Conservation (phyloP, 2,113 vertebrate species). For the Eidolon helvum region DNA sequence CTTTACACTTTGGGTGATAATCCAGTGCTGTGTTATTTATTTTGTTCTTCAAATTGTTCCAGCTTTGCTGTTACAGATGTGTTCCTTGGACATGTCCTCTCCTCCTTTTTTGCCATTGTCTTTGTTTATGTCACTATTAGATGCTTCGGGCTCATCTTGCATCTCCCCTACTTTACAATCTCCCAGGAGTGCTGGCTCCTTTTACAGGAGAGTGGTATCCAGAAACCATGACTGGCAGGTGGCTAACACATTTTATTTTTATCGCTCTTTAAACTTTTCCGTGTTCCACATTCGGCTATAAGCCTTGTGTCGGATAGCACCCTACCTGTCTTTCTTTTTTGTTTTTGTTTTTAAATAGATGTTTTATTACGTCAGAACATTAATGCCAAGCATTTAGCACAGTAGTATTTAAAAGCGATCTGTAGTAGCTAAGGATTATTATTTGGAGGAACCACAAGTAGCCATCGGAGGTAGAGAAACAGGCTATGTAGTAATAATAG, state of each 20-base stretch:
- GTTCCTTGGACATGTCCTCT: background rate
- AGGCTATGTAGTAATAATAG: background rate
- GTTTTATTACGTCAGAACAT: background rate
- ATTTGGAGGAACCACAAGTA: background rate
- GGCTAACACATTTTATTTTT: background rate
- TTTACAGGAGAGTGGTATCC: background rate
- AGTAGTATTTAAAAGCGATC: background rate
- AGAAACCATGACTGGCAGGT: background rate
- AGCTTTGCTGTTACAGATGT: background rate
- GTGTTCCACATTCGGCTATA: background rate
- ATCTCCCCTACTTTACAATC: background rate
- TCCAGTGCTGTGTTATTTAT: background rate
- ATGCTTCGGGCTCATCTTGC: background rate
- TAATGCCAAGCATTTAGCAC: background rate
- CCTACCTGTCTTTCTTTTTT: too few relatives aligned
- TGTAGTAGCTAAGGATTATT: background rate
- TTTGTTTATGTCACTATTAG: background rate
- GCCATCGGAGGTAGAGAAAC: background rate
- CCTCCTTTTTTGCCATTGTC: background rate
- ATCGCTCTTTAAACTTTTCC: background rate
- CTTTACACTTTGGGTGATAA: background rate
- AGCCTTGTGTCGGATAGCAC: background rate
- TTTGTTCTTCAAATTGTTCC: background rate
- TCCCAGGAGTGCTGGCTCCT: background rate
- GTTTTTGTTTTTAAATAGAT: background rate